These are phyloP conservation scores for Patiria miniata DNA, from an alignment of 35 echinoderm and acorn worm species.

Conservation along the genomic window DNA sequence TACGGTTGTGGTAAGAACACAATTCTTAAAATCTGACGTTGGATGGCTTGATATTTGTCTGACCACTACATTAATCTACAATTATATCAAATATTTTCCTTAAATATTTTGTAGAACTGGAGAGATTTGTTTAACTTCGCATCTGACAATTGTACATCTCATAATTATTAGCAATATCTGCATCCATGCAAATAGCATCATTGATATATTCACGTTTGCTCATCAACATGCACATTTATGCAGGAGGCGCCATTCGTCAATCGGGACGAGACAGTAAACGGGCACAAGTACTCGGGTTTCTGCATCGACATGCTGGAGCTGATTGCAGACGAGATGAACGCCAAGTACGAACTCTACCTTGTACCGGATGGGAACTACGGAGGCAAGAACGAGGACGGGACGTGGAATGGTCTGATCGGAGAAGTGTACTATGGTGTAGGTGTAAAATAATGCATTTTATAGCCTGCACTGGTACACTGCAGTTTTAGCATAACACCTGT, in stretches of 20 bases:
- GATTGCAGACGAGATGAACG: conserved; percentile 64
- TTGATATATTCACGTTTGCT: background rate
- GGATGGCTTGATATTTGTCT: too few relatives aligned
- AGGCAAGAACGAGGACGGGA: conserved; percentile 56
- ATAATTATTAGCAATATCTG: background rate
- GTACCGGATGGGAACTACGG: conserved; percentile 77
- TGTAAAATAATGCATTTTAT: too few relatives aligned
- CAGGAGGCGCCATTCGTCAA: conserved; percentile 95
- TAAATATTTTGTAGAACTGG: background rate
- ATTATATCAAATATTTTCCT: background rate
- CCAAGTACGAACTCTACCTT: conserved; percentile 78
- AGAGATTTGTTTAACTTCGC: too few relatives aligned
- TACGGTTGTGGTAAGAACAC: conserved; percentile 85
- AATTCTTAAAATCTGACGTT: too few relatives aligned
- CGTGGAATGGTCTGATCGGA: conserved; percentile 92
- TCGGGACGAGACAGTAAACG: conserved; percentile 71
- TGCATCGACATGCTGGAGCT: conserved; percentile 89
- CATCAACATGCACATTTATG: background rate
- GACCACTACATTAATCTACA: background rate
- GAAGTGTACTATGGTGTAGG: conserved; percentile 94
- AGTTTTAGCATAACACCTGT: too few relatives aligned
- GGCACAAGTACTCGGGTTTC: conserved; percentile 79
- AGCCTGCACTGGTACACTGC: too few relatives aligned
- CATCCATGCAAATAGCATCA: background rate
- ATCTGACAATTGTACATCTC: too few relatives aligned